phyloP scores from a whole-genome alignment of 2,113 vertebrate genomes.

The Microtus ochrogaster region DNA sequence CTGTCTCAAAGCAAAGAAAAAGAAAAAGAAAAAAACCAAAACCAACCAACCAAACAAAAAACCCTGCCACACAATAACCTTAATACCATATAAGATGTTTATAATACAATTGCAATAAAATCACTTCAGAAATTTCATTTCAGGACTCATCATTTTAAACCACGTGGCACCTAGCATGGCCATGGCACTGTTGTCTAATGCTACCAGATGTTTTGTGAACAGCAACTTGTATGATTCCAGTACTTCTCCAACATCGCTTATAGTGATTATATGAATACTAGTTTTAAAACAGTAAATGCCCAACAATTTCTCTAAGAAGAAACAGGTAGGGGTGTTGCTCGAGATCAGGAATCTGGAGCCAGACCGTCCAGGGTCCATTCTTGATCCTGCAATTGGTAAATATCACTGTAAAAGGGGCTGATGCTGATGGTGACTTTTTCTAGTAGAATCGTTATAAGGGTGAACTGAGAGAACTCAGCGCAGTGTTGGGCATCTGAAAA shows the following conservation, averaged over 20 bases:
- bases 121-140: slow-evolving; percentile 11
- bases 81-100: background rate
- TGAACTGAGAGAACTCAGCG: slow-evolving; percentile 13
- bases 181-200: background rate
- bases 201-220: background rate
- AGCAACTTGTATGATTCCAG: background rate
- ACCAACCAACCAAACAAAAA: no score
- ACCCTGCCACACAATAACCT: background rate
- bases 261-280: background rate
- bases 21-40: no score
- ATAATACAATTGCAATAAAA: background rate
- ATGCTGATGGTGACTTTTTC: background rate
- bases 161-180: background rate
- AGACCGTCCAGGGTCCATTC: background rate
- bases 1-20: no score
- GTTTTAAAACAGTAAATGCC: background rate
- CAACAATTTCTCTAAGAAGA: slow-evolving; percentile 1
- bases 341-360: background rate
- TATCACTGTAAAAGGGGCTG: slow-evolving; percentile 25
- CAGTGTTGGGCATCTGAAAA: background rate
- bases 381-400: background rate
- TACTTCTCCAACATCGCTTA: background rate
- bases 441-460: background rate
- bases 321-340: background rate
- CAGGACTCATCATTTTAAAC: background rate